These are phyloP conservation scores for Alligator mississippiensis DNA, from an alignment of 2,113 vertebrate species.

Conservation along the genomic window DNA sequence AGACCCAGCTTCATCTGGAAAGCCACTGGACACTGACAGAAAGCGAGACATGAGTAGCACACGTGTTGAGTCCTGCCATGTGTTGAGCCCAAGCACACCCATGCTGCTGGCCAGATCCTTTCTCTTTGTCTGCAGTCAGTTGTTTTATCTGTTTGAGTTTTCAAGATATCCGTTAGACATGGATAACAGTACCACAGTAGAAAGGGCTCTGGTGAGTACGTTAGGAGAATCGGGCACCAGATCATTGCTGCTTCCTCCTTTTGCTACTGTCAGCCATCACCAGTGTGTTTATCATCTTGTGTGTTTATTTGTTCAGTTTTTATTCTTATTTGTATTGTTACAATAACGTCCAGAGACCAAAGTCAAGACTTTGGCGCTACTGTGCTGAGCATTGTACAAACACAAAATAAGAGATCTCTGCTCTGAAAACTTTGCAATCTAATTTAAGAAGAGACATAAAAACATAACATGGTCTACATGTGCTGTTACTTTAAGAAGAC, in stretches of 20 bases:
- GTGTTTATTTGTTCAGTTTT: not conserved
- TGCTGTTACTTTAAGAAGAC: not conserved
- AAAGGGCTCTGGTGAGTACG: not conserved
- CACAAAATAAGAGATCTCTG: not conserved
- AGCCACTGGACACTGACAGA: slow-evolving; percentile 7
- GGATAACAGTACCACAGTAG: not conserved
- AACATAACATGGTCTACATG: not conserved
- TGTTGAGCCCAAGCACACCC: not conserved
- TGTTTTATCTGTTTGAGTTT: not conserved
- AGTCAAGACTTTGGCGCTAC: not conserved
- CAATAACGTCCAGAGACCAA: not conserved
- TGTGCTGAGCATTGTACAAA: not conserved
- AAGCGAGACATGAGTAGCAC: not conserved
- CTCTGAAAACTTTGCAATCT: not conserved
- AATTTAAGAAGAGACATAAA: not conserved
- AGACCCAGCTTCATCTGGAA: slow-evolving; percentile 6
- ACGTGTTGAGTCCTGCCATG: not conserved
- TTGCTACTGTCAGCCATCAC: not conserved
- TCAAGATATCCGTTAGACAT: not conserved
- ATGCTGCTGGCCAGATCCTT: not conserved
- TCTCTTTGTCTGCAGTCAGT: not conserved
- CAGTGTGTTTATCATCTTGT: not conserved
- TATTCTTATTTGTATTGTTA: not conserved
- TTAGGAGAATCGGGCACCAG: not conserved
- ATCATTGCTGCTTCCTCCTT: not conserved